Evolutionary conservation across 1,140 invertebrate species (phyloP), one percentile per base, ranked within the genome.

Genomic region (Pseudomyrmex concolor): DNA sequence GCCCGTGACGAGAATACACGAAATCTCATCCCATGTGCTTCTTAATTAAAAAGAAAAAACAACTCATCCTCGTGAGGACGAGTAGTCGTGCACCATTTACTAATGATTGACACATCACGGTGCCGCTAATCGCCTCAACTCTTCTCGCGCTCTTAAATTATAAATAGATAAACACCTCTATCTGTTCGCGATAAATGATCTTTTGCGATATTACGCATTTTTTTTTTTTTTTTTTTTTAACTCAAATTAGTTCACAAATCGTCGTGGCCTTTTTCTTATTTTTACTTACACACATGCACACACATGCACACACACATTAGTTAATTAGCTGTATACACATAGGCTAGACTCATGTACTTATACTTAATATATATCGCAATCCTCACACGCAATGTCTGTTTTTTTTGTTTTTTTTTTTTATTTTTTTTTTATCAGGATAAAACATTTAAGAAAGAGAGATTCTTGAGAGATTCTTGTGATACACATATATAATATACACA

Each of bases 401-500:
- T n/a, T n/a, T 34, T 70, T 12, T 85, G 85, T 90, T 89, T 84
- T 91, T 3, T 25, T 25, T 25, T 25, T 25, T 25, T 25, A 3
- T 25, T 25, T 25, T 25, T 25, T 25, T 84, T 84, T 84, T 90
- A 55, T 85, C 63, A 62, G 88, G 82, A 86, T 80, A 85, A 34
- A 77, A 88, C 81, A 86, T 82, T 77, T 68, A 87, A 87, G n/a
- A n/a, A n/a, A n/a, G n/a, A n/a, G n/a, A n/a, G n/a, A n/a, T n/a
- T n/a, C 84, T 88, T 90, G 91, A 91, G 90, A 91, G 90, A 91
- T 91, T 91, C 91, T 86, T 83, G 86, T 84, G 74, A 84, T 86
- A 85, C 72, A 84, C 54, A 66, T 90, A 70, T 89, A 81, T 64
- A 74, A 76, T 78, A 43, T 84, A 90, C 63, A 86, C 83, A 76